Evolutionary conservation across 2,113 vertebrate species (phyloP).

Genomic region (Monopterus albus): DNA sequence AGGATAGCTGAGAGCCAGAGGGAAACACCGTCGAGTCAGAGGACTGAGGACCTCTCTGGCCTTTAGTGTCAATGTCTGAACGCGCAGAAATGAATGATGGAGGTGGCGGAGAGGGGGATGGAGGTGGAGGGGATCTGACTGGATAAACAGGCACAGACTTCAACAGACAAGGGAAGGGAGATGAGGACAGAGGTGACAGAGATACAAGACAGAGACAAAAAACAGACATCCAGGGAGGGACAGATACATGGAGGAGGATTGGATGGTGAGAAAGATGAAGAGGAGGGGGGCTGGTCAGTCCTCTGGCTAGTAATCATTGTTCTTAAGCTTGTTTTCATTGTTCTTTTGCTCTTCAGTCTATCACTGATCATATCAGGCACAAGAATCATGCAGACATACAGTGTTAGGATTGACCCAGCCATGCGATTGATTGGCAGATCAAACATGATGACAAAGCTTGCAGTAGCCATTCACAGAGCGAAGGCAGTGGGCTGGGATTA

Average conservation of each 20-base stretch:
- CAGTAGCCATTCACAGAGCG: constrained; percentile 56
- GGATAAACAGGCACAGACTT: constrained; percentile 28
- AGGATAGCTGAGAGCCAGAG: constrained; percentile 13
- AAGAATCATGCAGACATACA: constrained; percentile 58
- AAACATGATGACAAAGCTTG: constrained; percentile 57
- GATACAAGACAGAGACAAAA: constrained; percentile 27
- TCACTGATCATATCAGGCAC: constrained; percentile 29
- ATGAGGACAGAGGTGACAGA: constrained; percentile 13
- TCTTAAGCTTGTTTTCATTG: constrained; percentile 18
- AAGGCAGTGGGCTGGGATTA: constrained; percentile 14
- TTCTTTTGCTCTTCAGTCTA: constrained; percentile 26
- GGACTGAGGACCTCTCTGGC: constrained; percentile 19
- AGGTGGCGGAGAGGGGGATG: constrained; percentile 1
- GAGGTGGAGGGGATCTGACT: constrained; percentile 14
- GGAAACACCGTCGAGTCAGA: not conserved
- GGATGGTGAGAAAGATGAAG: constrained; percentile 39
- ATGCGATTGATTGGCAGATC: constrained; percentile 49
- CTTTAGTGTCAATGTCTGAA: constrained; percentile 19
- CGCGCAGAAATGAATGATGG: not conserved
- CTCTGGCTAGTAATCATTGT: constrained; percentile 17
- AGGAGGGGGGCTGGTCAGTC: constrained; percentile 43
- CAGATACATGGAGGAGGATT: constrained; percentile 16
- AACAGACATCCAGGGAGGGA: constrained; percentile 29
- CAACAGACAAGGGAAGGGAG: constrained; percentile 1
- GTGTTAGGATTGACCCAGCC: constrained; percentile 42